Evolutionary conservation across 53 echinoderm and acorn worm genomes (phyloP).

Genomic region (Mesocentrotus franciscanus): DNA sequence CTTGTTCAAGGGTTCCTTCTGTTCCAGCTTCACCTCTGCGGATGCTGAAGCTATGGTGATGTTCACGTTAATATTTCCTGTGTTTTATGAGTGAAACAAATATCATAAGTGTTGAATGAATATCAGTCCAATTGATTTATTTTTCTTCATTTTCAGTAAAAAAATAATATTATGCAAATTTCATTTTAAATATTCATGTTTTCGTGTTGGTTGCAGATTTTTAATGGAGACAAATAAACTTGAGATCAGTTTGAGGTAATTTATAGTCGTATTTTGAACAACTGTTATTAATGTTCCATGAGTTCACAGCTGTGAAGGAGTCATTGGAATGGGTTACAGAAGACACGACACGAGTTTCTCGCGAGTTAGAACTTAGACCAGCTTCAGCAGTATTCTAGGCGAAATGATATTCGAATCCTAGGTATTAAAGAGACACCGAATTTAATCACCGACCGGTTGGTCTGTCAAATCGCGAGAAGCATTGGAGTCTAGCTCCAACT

Average conservation of each 20-base stretch:
- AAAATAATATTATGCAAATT: no score
- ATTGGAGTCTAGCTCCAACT: neutral
- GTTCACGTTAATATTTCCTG: no score
- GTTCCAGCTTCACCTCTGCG: neutral
- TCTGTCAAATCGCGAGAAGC: neutral
- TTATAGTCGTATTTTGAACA: no score
- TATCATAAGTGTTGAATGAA: no score
- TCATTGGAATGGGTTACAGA: neutral
- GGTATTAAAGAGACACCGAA: neutral
- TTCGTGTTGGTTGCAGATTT: no score
- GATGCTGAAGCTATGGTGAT: slow-evolving; percentile 4
- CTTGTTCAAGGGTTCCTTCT: slow-evolving; percentile 30
- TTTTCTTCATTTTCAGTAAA: no score
- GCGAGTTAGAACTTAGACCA: neutral
- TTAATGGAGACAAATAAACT: no score
- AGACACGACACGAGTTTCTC: neutral
- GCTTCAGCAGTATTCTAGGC: neutral
- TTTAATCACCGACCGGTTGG: neutral
- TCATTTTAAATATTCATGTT: no score
- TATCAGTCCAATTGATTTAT: no score
- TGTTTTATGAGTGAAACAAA: no score
- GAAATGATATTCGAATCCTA: neutral
- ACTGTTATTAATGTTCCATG: no score
- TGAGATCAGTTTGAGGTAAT: no score
- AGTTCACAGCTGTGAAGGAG: neutral